Evolutionary conservation across 2,113 vertebrate species (phyloP), one percentile per base, ranked within the genome.

Genomic region (Melanocharis versteri): DNA sequence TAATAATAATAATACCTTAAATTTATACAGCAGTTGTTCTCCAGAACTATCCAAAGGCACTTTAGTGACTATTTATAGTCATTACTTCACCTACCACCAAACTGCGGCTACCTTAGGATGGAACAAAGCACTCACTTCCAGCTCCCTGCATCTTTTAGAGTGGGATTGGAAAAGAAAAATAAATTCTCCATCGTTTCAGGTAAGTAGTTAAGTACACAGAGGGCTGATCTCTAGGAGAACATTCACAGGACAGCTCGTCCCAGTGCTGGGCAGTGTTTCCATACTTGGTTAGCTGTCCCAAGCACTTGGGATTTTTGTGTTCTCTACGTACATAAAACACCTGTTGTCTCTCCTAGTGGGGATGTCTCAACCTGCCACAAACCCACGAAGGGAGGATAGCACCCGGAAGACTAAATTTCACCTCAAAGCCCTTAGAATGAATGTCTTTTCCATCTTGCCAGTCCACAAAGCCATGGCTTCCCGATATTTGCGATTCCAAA

Each of bases 1-100:
- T 92, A 97, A 96, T 95, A 97, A 96, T 95, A 98, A 98, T 98
- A 96, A 98, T 95, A 97, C 92, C 95, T 97, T 97, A 77, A 94
- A 84, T 89, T 96, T 92, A 82, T 93, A 87, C 45, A 94, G 89
- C 69, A 94, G 93, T 94, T 98, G 80, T 97, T 97, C 97, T 96
- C 85, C 76, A 76, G 92, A 83, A 92, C 89, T 97, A 97, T 96
- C 96, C 58, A 15, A 89, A 97, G 96, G 96, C 95, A 83, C 94
- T 97, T 97, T 89, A 94, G 83, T 72, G 61, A 80, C 97, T 98
- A 97, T 98, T 96, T 96, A 97, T 97, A 98, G 97, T 93, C 70
- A 95, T 83, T 84, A 70, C 56, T 97, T 95, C 96, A 96, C 68
- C 90, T 77, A 96, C 92, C 68, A 69, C 78, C 70, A 90, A 96